Base-by-base conservation (phyloP, 2,888 invertebrate genomes). In the Epirrhoe tristata region DNA sequence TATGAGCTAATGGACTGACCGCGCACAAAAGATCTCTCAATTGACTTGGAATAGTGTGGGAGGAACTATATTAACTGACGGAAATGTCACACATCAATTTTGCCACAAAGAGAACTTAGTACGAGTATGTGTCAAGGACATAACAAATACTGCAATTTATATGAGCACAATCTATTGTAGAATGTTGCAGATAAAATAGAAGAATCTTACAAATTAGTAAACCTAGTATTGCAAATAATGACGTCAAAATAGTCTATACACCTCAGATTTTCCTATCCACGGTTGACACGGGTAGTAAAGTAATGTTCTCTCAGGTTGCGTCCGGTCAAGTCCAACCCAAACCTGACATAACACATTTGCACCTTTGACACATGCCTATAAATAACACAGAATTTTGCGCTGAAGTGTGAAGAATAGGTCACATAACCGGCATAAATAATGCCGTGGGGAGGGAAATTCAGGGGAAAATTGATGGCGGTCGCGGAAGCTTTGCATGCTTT, bases 401-500 rank as follows among this genome's bases (percentile, higher is more conserved):
- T 85, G 87, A 86, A 86, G 86, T 86, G 83, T 83, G 82, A 86
- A 81, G 79, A 80, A 82, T 84, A 76, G 80, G 78, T 78, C 80
- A 80, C 83, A 78, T 82, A 81, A 79, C 80, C 77, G 74, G 75
- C 77, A 82, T 81, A 82, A 82, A 82, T 82, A 81, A 79, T 76
- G 64, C 73, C 58, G 58, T 58, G 66, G 68, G 75, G 75, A 74
- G 75, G 74, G 72, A 80, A 78, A 78, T 80, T 79, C 77, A 75
- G 75, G 77, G 78, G 71, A 79, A 81, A 83, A 83, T 82, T 82
- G 85, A 86, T 84, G 79, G 81, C 83, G 80, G 78, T 76, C 80
- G 71, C 66, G 62, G 74, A 72, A 74, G 76, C 78, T 82, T 84
- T 80, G 74, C 81, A 81, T 78, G 75, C 76, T 79, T 80, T 80